Base-by-base conservation (phyloP, 2,888 invertebrate species). In the Esperia sulphurella region DNA sequence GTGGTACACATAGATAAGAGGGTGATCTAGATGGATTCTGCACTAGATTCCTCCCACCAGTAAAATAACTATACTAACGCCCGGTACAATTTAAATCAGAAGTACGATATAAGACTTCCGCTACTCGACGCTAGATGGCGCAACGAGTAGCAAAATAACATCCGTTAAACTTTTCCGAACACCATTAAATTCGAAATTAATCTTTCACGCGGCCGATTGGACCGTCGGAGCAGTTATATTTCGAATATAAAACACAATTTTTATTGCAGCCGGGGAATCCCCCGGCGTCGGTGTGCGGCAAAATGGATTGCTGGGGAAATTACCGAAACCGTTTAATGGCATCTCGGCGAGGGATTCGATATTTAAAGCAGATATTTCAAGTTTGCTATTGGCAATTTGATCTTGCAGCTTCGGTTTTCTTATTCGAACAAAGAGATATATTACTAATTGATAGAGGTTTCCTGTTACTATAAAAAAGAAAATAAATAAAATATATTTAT, bases 51-150 rank as follows among this genome's bases (percentile, higher is more conserved):
- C n/a, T n/a, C n/a, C n/a, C n/a, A n/a, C n/a, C n/a, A n/a, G n/a
- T n/a, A n/a, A n/a, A n/a, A n/a, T n/a, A n/a, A n/a, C n/a, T n/a
- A n/a, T n/a, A n/a, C n/a, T n/a, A n/a, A n/a, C n/a, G n/a, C n/a
- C n/a, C n/a, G n/a, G n/a, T 21, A 21, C 33, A 10, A 10, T 48
- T 55, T n/a, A n/a, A n/a, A n/a, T n/a, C n/a, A n/a, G n/a, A n/a
- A n/a, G n/a, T n/a, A n/a, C n/a, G n/a, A n/a, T n/a, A n/a, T n/a
- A n/a, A n/a, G n/a, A 50, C 54, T 73, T 53, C 41, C 45, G 79
- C 88, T 83, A 85, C 77, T 73, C 80, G 59, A 45, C 68, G 60
- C 62, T 66, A 86, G 88, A 82, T 87, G 87, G 82, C 84, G 79
- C 44, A 57, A 69, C 52, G 0, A 5, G 74, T 68, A 7, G 5